Percentiles rank a stretch among this genome's conserved stretches.
Conservation (phyloP, 2,888 invertebrate genomes). For the Trachelus stipa region DNA sequence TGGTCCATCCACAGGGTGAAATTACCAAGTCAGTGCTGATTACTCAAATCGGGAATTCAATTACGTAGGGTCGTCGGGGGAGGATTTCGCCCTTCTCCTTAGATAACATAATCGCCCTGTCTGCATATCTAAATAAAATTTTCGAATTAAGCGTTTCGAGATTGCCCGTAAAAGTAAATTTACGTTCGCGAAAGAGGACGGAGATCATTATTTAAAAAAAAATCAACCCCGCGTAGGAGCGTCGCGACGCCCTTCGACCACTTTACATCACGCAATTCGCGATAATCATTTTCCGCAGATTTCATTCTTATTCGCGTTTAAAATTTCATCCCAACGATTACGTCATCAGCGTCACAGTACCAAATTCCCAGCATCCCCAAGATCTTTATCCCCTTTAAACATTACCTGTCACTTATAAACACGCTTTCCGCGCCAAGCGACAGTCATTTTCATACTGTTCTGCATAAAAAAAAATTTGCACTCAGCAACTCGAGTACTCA, state of each 20-base stretch:
- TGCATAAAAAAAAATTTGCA: neutral
- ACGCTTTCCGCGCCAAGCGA: too few relatives aligned
- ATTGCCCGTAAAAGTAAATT: neutral
- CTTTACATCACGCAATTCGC: neutral
- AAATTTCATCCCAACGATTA: neutral
- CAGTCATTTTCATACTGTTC: too few relatives aligned
- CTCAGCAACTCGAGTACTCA: neutral
- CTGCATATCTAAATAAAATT: neutral
- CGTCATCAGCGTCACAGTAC: too few relatives aligned
- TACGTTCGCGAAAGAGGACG: neutral
- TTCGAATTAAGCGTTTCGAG: neutral
- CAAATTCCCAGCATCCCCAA: too few relatives aligned
- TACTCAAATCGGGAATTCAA: neutral
- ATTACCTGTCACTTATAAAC: too few relatives aligned
- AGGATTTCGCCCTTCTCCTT: neutral
- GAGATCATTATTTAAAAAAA: neutral
- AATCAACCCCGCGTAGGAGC: neutral
- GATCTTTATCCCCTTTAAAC: too few relatives aligned
- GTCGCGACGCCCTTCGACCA: neutral
- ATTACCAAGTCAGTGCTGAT: neutral
- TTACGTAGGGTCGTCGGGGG: neutral
- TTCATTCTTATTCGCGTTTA: neutral
- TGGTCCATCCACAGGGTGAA: neutral
- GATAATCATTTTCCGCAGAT: neutral
- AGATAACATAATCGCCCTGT: neutral